Conservation (phyloP, 2,797 vertebrate species). For the Megalops cyprinoides region DNA sequence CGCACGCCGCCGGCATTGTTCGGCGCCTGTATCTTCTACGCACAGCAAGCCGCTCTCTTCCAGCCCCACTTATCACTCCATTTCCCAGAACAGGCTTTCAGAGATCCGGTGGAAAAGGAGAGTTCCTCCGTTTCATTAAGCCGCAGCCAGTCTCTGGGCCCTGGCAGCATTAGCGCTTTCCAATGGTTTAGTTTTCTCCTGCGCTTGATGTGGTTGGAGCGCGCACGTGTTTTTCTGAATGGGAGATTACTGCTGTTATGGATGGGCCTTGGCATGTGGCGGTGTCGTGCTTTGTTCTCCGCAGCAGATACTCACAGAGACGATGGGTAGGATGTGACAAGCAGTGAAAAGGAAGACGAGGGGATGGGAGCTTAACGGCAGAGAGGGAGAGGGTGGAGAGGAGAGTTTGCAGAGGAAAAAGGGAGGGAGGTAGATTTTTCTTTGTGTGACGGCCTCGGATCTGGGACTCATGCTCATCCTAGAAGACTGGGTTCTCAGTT, state of each 20-base stretch:
- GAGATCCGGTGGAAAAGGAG: background rate
- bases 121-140: constrained; percentile 16
- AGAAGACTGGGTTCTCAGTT: background rate
- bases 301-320: background rate
- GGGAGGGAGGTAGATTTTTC: background rate
- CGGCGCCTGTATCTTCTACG: constrained; percentile 1
- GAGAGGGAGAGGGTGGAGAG: too few relatives aligned
- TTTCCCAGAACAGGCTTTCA: constrained; percentile 14
- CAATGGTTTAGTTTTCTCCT: background rate
- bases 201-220: background rate
- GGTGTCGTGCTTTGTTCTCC: constrained; percentile 10
- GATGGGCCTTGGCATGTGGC: background rate
- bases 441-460: background rate
- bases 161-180: background rate
- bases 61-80: constrained; percentile 18
- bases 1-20: background rate
- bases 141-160: background rate
- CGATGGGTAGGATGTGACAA: constrained; percentile 14
- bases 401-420: too few relatives aligned
- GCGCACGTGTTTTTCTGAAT: background rate
- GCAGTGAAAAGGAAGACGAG: background rate
- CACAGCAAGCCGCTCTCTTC: background rate
- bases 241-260: constrained; percentile 11
- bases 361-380: background rate
- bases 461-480: background rate